Base-by-base conservation (phyloP, 1,140 invertebrate species). In the Antheraea pernyi region DNA sequence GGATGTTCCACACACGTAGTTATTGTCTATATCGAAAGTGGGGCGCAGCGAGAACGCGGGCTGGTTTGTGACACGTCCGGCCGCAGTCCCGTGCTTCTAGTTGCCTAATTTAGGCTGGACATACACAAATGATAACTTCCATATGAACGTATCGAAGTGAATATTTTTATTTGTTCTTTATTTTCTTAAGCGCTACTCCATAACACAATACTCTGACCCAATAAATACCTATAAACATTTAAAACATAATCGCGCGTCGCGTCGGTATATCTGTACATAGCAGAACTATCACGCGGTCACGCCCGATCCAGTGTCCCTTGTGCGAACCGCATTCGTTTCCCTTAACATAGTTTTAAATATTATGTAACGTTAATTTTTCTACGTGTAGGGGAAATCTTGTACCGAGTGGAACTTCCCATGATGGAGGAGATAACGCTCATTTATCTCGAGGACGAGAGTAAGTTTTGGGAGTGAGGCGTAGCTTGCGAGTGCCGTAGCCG, bases 341-440 rank as follows among this genome's bases (percentile, higher is more conserved):
- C 39, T 19, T 3, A 65, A 67, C 46, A 67, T 59, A 48, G 58
- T 79, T 75, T 74, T 79, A 82, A 86, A 86, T 88, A 72, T n/a
- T 89, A 80, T 84, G 79, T 93, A 94, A 93, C 93, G 93, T 93
- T 91, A 94, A 93, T 91, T 94, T 94, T 94, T 94, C 89, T 93
- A 93, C 95, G 94, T 95, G 95, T 94, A 96, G 95, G 95, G 93
- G 96, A 97, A 95, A 96, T 97, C 95, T 96, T 97, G 95, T 97
- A 96, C 94, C 95, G 96, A 93, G 96, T 97, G 95, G 96, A 96
- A 95, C 95, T 97, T 94, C 96, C 96, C 92, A 96, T 96, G 95
- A 96, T 96, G 95, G 96, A 97, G 95, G 96, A 97, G 95, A 96
- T 97, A 94, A 97, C 96, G 90, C 95, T 97, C 94, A 96, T 97